These are phyloP conservation scores for Prosapia bicincta DNA, from an alignment of 2,888 invertebrate genomes.

Conservation along the genomic window DNA sequence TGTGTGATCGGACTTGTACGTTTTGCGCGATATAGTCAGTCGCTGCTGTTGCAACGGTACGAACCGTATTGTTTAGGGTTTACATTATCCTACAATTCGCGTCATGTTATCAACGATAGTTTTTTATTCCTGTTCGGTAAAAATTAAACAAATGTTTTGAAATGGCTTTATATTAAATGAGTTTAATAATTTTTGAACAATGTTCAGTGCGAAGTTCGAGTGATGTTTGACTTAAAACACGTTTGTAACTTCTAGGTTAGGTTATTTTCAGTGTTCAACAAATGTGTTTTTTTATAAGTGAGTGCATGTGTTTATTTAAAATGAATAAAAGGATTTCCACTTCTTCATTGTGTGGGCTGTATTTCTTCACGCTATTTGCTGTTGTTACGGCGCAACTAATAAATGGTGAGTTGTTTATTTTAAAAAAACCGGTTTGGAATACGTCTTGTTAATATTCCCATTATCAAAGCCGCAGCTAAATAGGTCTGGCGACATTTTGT, in stretches of 20 bases:
- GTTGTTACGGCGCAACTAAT: neutral
- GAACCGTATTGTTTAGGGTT: neutral
- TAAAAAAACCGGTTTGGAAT: neutral
- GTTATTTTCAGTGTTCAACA: neutral
- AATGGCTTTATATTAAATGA: neutral
- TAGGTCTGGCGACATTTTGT: neutral
- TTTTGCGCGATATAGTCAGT: neutral
- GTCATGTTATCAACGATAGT: neutral
- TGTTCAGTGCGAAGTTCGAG: neutral
- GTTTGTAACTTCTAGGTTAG: neutral
- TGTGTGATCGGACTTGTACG: neutral
- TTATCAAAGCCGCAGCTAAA: neutral
- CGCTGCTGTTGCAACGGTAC: neutral
- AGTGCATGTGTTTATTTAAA: neutral
- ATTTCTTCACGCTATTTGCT: neutral
- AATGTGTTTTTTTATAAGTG: neutral
- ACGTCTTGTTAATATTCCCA: neutral
- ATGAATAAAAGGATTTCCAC: neutral
- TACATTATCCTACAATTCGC: neutral
- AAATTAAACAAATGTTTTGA: neutral
- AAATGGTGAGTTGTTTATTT: neutral
- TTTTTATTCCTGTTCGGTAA: neutral
- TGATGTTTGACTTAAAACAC: neutral
- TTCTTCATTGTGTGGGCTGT: neutral
- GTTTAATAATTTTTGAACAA: neutral